Base-by-base conservation (phyloP, 2,113 vertebrate species). In the Mohoua ochrocephala region DNA sequence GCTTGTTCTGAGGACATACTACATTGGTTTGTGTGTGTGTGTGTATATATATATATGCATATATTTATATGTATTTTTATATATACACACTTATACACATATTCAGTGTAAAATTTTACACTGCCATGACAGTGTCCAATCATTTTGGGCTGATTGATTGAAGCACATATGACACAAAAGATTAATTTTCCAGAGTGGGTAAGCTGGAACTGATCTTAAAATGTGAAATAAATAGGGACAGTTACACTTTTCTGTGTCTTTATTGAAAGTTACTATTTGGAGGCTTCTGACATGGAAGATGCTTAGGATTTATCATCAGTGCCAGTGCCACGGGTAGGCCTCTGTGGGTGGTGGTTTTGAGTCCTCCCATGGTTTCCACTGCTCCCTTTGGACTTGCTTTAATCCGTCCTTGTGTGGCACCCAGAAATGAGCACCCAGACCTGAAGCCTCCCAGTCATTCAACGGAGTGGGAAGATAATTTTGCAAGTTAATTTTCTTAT, bases 1-100 rank as follows among this genome's bases (percentile, higher is more conserved):
- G 9, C 8, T 73, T 54, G 6, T 78, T 77, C 56, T 52, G 44
- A 94, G 65, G 56, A 28, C 23, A 7, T 31, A 27, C 7, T 47
- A 10, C 6, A 4, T 13, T 23, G 7, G 4, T 3, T 12, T 61
- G 35, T 80, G 3, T 63, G 15, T 26, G 15, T 26, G 4, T 69
- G 10, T 27, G 0, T 57, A 5, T n/a, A 15, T 82, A 28, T 44
- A 10, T 30, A 17, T 11, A 14, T 52, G 19, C 14, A 19, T 64
- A 3, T 21, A 59, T 59, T 35, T 52, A 2, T 26, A 9, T 33
- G 11, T n/a, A 35, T 80, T 47, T 71, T 5, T 44, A 23, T 21
- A 14, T 27, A 10, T 2, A 2, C 4, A 31, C 3, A 13, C 6
- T 33, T 13, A 1, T 30, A 13, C 11, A 15, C 10, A 4, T 21